A percentile compares a stretch with the other conserved stretches of the same genome.
Conservation (phyloP, 2,113 vertebrate species). For the human region GRCh38 chr11:6549501-6550000, state of each 20-base stretch:
- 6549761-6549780: not conserved
- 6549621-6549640: not conserved
- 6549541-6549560: not conserved
- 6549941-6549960: not conserved
- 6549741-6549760: not conserved
- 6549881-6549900: not conserved
- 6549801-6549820: not conserved
- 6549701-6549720: not conserved
- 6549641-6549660: not conserved
- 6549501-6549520: not conserved
- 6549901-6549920: not conserved
- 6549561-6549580: not conserved
- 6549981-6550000: not conserved
- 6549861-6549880: not conserved
- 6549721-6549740: not conserved
- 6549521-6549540: not conserved
- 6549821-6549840: not conserved
- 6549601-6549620: not conserved
- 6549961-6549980: not conserved
- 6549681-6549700: not conserved
- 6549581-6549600: constrained; percentile 36
- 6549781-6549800: not conserved
- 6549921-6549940: not conserved
- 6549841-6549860: not conserved
- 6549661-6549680: not conserved